Evolutionary conservation across 2,888 invertebrate genomes (phyloP).

Genomic region (Gari tellinella): DNA sequence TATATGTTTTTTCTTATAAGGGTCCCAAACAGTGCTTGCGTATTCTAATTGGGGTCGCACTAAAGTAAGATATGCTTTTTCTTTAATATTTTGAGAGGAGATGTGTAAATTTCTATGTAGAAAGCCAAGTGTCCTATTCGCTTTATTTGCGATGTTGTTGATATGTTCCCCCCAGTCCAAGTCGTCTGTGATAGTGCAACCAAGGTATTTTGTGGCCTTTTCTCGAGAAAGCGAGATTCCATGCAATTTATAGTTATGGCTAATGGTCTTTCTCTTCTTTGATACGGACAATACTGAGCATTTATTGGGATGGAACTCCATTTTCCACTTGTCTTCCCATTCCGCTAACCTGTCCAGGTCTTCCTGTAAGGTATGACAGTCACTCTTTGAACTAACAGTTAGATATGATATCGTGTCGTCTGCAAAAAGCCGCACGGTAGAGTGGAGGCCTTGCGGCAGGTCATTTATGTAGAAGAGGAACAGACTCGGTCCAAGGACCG

Average conservation of each 20-base stretch:
- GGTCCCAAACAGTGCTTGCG: conserved; percentile 10
- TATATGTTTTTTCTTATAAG: not conserved
- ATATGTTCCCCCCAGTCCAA: conserved; percentile 17
- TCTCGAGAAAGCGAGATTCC: conserved; percentile 20
- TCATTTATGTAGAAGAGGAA: conserved; percentile 31
- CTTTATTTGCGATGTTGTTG: conserved; percentile 13
- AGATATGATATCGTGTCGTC: too few species aligned
- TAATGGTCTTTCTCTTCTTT: conserved; percentile 12
- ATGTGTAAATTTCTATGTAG: conserved; percentile 26
- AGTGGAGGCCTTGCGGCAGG: conserved; percentile 1
- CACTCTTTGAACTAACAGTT: conserved; percentile 9
- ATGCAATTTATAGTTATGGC: conserved; percentile 21
- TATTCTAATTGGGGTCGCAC: conserved; percentile 12
- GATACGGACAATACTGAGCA: conserved; percentile 28
- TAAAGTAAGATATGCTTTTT: conserved; percentile 18
- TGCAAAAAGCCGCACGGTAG: too few species aligned
- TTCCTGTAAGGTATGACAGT: conserved; percentile 22
- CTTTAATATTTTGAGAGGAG: conserved; percentile 3
- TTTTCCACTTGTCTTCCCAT: conserved; percentile 40
- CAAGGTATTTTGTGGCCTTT: conserved; percentile 24
- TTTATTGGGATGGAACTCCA: conserved; percentile 40
- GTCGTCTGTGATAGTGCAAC: conserved; percentile 15
- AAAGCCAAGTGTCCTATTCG: conserved; percentile 16
- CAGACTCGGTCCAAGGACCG: conserved; percentile 19
- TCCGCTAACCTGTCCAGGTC: conserved; percentile 26